Conservation (phyloP, 1,140 invertebrate genomes). For the Triops cancriformis region DNA sequence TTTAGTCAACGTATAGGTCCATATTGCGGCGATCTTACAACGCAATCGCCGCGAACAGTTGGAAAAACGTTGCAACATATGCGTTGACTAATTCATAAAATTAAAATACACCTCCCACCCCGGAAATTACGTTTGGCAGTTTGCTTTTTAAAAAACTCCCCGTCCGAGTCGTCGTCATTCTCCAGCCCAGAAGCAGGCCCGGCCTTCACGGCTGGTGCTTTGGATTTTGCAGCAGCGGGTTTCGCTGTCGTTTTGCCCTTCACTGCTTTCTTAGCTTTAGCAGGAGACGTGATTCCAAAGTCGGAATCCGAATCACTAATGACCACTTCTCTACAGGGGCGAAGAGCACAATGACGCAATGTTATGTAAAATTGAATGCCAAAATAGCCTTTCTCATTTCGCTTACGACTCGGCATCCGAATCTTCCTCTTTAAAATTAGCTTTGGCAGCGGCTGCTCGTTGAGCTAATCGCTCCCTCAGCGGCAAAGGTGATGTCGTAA, state of each 20-base stretch:
- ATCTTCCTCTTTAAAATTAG: neutral
- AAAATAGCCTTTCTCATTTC: neutral
- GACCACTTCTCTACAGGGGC: constrained; percentile 28
- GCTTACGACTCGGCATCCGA: constrained; percentile 14
- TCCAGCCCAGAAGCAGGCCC: neutral
- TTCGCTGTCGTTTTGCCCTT: constrained; percentile 23
- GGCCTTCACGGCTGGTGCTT: neutral
- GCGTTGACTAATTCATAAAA: too few relatives aligned
- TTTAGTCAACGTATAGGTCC: too few relatives aligned
- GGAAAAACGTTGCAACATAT: neutral
- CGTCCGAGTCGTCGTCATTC: neutral
- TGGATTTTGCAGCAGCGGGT: constrained; percentile 25
- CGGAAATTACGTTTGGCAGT: neutral
- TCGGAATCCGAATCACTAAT: constrained; percentile 29
- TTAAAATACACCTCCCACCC: too few relatives aligned
- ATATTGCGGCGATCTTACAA: too few relatives aligned
- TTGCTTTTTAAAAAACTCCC: neutral
- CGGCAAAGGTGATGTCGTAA: constrained; percentile 16
- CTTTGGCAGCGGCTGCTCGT: neutral
- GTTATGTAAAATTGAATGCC: neutral
- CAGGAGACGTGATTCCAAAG: constrained; percentile 6
- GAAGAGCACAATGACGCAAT: too few relatives aligned
- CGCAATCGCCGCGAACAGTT: too few relatives aligned
- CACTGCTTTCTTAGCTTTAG: constrained; percentile 19
- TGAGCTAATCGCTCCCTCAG: neutral